Conservation (phyloP, 2,797 vertebrate genomes). For the Semotilus atromaculatus region DNA sequence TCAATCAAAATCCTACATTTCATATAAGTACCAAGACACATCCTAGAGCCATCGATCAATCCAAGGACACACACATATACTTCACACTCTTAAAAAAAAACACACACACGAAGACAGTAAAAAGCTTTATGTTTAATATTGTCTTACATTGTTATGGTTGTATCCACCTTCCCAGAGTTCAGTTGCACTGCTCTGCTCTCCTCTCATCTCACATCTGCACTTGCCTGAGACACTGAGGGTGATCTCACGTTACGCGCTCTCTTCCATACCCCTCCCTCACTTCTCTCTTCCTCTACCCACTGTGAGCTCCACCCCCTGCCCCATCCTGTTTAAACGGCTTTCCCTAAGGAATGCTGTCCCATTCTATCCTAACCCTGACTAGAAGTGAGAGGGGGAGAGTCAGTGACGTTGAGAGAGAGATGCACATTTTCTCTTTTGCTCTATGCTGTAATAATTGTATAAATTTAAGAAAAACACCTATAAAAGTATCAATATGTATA, state of each 20-base stretch:
- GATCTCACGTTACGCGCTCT: slow-evolving; percentile 70
- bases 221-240: slow-evolving; percentile 73
- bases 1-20: background rate
- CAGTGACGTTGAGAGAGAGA: slow-evolving; percentile 8
- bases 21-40: slow-evolving; percentile 28
- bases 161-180: slow-evolving; percentile 53
- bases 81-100: background rate
- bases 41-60: slow-evolving; percentile 30
- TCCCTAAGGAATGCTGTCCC: slow-evolving; percentile 68
- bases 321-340: slow-evolving; percentile 69
- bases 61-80: slow-evolving; percentile 39
- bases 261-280: slow-evolving; percentile 60
- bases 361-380: slow-evolving; percentile 58
- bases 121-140: slow-evolving; percentile 41
- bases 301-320: slow-evolving; percentile 59
- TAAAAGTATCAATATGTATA: background rate
- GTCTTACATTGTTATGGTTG: slow-evolving; percentile 70
- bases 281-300: slow-evolving; percentile 43
- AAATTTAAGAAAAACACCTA: background rate
- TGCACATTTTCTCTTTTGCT: background rate
- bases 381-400: slow-evolving; percentile 40
- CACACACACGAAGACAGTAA: background rate
- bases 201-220: slow-evolving; percentile 70
- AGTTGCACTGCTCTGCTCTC: slow-evolving; percentile 60
- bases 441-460: background rate